Conservation (phyloP, 2,888 invertebrate species). For the Anthrax anthrax region DNA sequence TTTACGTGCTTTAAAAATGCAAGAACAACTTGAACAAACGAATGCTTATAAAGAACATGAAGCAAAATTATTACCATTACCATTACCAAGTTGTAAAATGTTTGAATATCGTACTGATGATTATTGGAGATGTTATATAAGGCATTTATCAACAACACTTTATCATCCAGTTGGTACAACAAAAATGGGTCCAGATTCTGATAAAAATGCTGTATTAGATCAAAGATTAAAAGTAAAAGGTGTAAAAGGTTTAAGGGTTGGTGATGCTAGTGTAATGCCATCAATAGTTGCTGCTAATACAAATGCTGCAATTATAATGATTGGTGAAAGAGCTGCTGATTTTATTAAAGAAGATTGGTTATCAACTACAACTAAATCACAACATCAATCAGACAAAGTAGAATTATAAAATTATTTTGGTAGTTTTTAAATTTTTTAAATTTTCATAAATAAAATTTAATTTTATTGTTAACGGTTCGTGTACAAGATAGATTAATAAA, state of each 20-base stretch:
- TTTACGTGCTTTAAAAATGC: constrained; percentile 31
- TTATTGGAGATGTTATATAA: constrained; percentile 61
- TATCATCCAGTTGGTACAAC: constrained; percentile 72
- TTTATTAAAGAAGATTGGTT: constrained; percentile 55
- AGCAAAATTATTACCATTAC: constrained; percentile 16
- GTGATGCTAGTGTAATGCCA: constrained; percentile 77
- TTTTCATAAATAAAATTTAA: too few relatives aligned
- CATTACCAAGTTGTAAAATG: constrained; percentile 17
- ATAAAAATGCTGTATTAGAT: constrained; percentile 55
- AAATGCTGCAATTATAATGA: constrained; percentile 70
- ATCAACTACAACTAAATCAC: neutral
- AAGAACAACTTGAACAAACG: constrained; percentile 32
- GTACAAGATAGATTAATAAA: too few relatives aligned
- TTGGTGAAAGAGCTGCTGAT: constrained; percentile 68
- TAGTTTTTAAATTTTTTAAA: too few relatives aligned
- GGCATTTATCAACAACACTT: constrained; percentile 62
- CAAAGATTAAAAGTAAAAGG: constrained; percentile 53
- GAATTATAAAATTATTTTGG: neutral
- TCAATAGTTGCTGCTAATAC: constrained; percentile 65
- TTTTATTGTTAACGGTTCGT: too few relatives aligned
- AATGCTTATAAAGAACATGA: constrained; percentile 28
- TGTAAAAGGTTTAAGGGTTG: constrained; percentile 50
- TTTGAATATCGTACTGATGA: constrained; percentile 37
- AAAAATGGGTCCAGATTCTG: constrained; percentile 54
- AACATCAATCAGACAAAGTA: neutral